Base-by-base conservation (phyloP, 1,140 invertebrate species). In the Procambarus clarkii region DNA sequence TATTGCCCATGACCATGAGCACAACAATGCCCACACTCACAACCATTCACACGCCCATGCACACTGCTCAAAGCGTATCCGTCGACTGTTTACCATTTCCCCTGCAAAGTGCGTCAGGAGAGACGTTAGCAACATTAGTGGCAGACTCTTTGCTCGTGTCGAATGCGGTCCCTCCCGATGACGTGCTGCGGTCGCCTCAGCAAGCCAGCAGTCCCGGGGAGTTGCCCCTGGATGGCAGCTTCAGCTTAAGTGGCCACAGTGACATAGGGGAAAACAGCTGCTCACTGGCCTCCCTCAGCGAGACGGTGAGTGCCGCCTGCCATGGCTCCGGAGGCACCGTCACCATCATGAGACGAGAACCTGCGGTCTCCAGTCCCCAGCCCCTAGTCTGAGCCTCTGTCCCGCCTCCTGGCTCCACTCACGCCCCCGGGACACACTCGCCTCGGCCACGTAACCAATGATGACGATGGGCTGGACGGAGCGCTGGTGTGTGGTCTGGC, bases 291-390 rank as follows among this genome's bases (percentile, higher is more conserved):
- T 80, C 87, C 45, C 77, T 90, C 48, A 93, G 91, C 69, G 84
- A 93, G 80, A 86, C 91, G 45, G 69, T 93, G 9, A 93, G 87
- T 48, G 91, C 91, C n/a, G 84, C 89, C 58, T 84, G 92, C 71
- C 92, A 93, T 58, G 91, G 91, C 2, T 92, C 92, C 11, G 92
- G 92, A 0, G 92, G 92, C 15, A 93, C 92, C 2, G 92, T 93
- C 18, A 93, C 92, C 58, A 93, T 93, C 58, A 86, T 91, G 82
- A 69, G 88, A 45, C 50, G 84, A 9, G 87, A 91, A 54, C 80
- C 76, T 8, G 46, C 83, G 15, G 18, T 71, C 45, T 15, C 76
- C 7, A 91, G 76, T 24, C 80, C 86, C 3, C 86, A 83, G 69
- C 76, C 79, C 15, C 79, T 93, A n/a, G 21, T 92, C 92, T 8